Evolutionary conservation across 2,113 vertebrate genomes (phyloP), one percentile per base, ranked within the genome.

Genomic region (Rhinopithecus roxellana): DNA sequence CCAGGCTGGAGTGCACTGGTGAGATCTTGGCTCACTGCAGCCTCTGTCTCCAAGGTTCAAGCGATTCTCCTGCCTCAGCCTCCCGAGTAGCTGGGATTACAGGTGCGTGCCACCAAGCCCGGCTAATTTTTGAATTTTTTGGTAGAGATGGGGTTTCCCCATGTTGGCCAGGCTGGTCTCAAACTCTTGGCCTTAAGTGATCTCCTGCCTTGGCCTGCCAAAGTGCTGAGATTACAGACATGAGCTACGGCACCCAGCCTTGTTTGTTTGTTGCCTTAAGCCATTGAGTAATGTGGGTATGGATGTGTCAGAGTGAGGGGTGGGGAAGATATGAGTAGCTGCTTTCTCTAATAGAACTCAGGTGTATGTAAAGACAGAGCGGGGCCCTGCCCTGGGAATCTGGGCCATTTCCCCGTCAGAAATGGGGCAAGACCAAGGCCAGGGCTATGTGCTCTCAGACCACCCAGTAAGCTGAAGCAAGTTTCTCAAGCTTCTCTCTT

Each of bases 401-500:
- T 79, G 86, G 38, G 38, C 22, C 35, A 79, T 50, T 59, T 97
- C 17, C 75, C 22, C 35, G 50, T 23, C 75, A 74, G 11, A 77
- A 40, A n/a, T 87, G 11, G 11, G 5, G 13, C 30, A 79, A n/a
- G 6, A 96, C 30, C 8, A 38, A 96, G 75, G 40, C 23, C 9
- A 57, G 23, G 40, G 22, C 6, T 45, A 11, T 55, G 20, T 57
- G 64, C 20, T 64, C 38, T 83, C 45, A 69, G 57, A 57, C 18
- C 40, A 61, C 70, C 38, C 4, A 84, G 59, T 32, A n/a, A 90
- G 12, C 25, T 30, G 64, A 95, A 97, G 25, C 5, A 61, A 35
- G 8, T 55, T 93, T 84, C 55, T 92, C 17, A 70, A 14, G 61
- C 89, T 83, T 93, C 77, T 55, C 50, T 85, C 20, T 90, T 50